Conservation (phyloP, 2,888 invertebrate genomes). For the Prosopocoilus inquinatus region DNA sequence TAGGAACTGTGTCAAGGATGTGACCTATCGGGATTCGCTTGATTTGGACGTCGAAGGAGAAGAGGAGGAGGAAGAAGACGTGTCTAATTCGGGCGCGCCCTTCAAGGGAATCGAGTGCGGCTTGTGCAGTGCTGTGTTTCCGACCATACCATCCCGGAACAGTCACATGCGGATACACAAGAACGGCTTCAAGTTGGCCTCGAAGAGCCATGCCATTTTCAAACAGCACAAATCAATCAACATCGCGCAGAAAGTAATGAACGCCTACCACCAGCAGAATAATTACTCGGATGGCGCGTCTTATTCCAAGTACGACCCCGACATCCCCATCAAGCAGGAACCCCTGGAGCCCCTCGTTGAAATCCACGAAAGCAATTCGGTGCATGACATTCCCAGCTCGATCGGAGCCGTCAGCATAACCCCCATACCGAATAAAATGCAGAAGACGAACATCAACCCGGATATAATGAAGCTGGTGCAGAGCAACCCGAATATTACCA, state of each 20-base stretch:
- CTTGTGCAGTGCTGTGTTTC: slow-evolving; percentile 47
- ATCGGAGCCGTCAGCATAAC: slow-evolving; percentile 46
- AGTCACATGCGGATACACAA: slow-evolving; percentile 51
- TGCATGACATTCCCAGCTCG: slow-evolving; percentile 24
- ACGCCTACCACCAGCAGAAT: slow-evolving; percentile 9
- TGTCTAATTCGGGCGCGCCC: slow-evolving; percentile 10
- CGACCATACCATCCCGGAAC: slow-evolving; percentile 47
- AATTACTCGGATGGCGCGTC: neutral
- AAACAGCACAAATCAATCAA: slow-evolving; percentile 8
- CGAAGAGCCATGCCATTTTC: slow-evolving; percentile 7
- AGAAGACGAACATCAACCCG: slow-evolving; percentile 34
- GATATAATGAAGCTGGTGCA: slow-evolving; percentile 48
- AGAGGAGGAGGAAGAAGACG: slow-evolving; percentile 15
- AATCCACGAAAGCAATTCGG: slow-evolving; percentile 41
- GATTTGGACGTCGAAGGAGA: slow-evolving; percentile 28
- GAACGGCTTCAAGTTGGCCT: slow-evolving; percentile 27
- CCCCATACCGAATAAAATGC: slow-evolving; percentile 42
- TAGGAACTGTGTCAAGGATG: slow-evolving; percentile 44
- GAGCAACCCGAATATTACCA: slow-evolving; percentile 48
- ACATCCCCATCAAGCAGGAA: slow-evolving; percentile 34
- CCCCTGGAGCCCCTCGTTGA: slow-evolving; percentile 47
- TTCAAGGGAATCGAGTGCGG: slow-evolving; percentile 44
- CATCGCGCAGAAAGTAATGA: neutral
- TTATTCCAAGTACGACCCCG: slow-evolving; percentile 9
- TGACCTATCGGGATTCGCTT: slow-evolving; percentile 40